Evolutionary conservation across 2,797 vertebrate genomes (phyloP), one percentile per base, ranked within the genome.

Genomic region (Dicrostonyx torquatus): DNA sequence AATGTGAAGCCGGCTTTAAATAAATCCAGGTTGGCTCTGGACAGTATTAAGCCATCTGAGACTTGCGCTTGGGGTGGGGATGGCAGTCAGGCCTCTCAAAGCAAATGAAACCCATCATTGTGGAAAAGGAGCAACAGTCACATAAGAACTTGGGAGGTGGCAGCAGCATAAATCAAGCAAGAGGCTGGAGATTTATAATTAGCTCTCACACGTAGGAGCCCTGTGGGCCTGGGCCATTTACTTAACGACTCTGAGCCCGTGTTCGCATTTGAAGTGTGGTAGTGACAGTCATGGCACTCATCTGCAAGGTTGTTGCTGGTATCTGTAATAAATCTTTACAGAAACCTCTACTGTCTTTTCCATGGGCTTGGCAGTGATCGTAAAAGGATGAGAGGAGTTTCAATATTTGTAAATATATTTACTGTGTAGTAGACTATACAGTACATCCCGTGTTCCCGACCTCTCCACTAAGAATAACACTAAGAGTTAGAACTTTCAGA

Each of bases 11-110:
- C 68, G 85, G 22, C 66, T 92, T 97, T 95, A 80, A 95, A 95
- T 96, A 97, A 96, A 95, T 79, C n/a, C 2, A 37, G 40, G 17
- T 90, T 96, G 97, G 77, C 5, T 94, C 97, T 94, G 91, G 92
- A 76, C n/a, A 87, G 1, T 24, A 0, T 77, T 94, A 34, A 93
- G 31, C 77, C 87, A 26, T 66, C 55, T 40, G 87, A 24, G 17
- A 95, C 45, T 34, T 84, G 88, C 73, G 83, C 89, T 88, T 3
- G 20, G 22, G 80, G 31, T 6, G 15, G 24, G 24, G 76, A 45
- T 53, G 6, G 43, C 45, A 94, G 34, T 87, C 79, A 79, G 43
- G 45, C 37, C 86, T 89, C n/a, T 79, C 76, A 37, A 80, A 83
- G 62, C 1, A 7, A 86, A 37, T 20, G 72, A 92, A 92, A 93